Evolutionary conservation across 2,113 vertebrate species (phyloP).

Genomic region (Nesoenas mayeri): DNA sequence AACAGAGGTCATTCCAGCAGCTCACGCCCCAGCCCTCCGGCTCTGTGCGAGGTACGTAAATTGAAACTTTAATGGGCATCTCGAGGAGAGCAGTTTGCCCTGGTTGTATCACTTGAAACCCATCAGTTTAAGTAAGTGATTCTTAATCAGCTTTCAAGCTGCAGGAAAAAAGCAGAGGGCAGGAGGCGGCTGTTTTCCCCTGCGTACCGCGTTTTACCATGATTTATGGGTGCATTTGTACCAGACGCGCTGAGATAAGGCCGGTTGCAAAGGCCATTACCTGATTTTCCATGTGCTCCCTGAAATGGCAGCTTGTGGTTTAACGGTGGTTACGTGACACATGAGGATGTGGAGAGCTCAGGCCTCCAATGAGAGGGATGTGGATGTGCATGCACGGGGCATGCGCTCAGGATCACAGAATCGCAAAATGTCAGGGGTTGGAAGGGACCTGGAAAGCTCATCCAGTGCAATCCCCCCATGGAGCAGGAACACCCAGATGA

Average conservation of each 20-base stretch:
- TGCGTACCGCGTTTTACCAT: accelerated
- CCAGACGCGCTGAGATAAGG: background rate
- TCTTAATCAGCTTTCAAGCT: background rate
- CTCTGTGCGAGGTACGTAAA: background rate
- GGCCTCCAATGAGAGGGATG: accelerated
- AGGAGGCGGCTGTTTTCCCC: background rate
- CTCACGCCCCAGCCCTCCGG: background rate
- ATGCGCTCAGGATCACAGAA: no score
- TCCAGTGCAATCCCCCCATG: no score
- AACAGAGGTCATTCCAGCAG: constrained; percentile 17
- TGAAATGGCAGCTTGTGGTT: accelerated
- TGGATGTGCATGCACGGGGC: background rate
- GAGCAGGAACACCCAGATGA: no score
- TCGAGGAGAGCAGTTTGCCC: background rate
- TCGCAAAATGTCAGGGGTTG: no score
- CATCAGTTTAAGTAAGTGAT: background rate
- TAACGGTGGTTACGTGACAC: background rate
- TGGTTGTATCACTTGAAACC: background rate
- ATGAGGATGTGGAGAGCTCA: background rate
- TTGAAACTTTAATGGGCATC: background rate
- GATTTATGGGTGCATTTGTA: background rate
- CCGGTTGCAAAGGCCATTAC: background rate
- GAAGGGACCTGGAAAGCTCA: no score
- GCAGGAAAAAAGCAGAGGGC: background rate
- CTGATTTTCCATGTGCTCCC: background rate